Conservation (phyloP, 2,797 vertebrate species). For the Todus mexicanus region DNA sequence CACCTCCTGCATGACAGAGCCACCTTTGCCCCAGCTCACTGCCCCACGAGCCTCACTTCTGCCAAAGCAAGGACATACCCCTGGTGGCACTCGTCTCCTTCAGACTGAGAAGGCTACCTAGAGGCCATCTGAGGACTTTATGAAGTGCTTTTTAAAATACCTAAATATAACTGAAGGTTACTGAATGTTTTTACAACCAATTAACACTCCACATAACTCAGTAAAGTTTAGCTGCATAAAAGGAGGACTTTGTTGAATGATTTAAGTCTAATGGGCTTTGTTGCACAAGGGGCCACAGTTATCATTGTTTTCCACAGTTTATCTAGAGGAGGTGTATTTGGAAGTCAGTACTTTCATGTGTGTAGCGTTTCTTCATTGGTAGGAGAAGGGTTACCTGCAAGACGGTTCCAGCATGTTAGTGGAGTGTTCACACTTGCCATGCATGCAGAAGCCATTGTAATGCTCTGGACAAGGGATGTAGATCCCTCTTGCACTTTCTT, state of each 20-base stretch:
- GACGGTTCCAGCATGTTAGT: constrained; percentile 88
- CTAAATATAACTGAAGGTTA: background rate
- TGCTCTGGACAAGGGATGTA: constrained; percentile 94
- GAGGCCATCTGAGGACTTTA: background rate
- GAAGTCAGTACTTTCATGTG: background rate
- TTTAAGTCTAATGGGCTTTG: background rate
- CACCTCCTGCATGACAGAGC: background rate
- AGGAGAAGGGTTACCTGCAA: constrained; percentile 85
- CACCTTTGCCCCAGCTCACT: background rate
- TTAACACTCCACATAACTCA: constrained; percentile 18
- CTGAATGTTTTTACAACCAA: background rate
- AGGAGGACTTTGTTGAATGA: background rate
- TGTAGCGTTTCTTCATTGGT: background rate
- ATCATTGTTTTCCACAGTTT: background rate
- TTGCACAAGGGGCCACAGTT: background rate
- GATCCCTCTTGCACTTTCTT: constrained; percentile 84
- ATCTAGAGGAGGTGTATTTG: background rate
- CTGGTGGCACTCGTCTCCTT: background rate
- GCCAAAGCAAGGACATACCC: background rate
- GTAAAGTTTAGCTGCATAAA: background rate
- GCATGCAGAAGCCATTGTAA: constrained; percentile 94
- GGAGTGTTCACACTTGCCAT: constrained; percentile 96
- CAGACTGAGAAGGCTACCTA: background rate
- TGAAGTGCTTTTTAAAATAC: background rate
- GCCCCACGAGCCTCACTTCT: background rate